Evolutionary conservation across 2,113 vertebrate species (phyloP).

Genomic region (Mus spicilegus): DNA sequence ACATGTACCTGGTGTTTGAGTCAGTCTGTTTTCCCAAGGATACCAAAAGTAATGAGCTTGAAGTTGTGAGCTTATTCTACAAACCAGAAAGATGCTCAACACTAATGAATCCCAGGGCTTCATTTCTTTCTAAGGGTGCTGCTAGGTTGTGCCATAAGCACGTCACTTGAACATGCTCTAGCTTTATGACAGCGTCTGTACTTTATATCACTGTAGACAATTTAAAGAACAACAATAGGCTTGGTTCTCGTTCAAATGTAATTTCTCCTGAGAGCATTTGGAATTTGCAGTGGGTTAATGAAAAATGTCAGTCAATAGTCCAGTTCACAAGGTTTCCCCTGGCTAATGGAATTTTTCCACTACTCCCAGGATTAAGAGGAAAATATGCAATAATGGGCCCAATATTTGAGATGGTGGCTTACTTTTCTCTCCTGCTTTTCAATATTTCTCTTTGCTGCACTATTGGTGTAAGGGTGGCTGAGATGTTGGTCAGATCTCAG

Average conservation of each 20-base stretch:
- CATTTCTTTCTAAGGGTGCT: background rate
- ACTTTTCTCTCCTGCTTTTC: background rate
- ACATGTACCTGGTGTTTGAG: background rate
- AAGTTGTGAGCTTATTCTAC: background rate
- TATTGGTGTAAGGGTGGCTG: background rate
- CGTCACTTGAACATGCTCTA: conserved; percentile 45
- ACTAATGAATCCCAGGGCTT: conserved; percentile 26
- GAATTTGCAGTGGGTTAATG: conserved; percentile 62
- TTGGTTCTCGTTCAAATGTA: conserved; percentile 32
- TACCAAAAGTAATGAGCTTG: conserved; percentile 11
- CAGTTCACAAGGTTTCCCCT: conserved; percentile 11
- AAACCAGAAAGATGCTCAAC: conserved; percentile 6
- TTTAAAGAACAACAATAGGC: conserved; percentile 63
- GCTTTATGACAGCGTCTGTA: conserved; percentile 56
- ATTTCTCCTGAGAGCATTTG: conserved; percentile 67
- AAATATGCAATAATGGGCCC: background rate
- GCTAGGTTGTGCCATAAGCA: conserved; percentile 33
- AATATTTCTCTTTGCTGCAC: conserved; percentile 35
- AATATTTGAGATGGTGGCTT: background rate
- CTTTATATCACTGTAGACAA: conserved; percentile 55
- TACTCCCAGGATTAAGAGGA: conserved; percentile 18
- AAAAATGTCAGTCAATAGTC: conserved; percentile 60
- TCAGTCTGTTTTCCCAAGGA: conserved; percentile 13
- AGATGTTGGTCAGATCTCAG: background rate
- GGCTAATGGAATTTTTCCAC: conserved; percentile 34